These are phyloP conservation scores for Oophaga pumilio DNA, from an alignment of 2,113 vertebrate genomes.

Conservation along the genomic window DNA sequence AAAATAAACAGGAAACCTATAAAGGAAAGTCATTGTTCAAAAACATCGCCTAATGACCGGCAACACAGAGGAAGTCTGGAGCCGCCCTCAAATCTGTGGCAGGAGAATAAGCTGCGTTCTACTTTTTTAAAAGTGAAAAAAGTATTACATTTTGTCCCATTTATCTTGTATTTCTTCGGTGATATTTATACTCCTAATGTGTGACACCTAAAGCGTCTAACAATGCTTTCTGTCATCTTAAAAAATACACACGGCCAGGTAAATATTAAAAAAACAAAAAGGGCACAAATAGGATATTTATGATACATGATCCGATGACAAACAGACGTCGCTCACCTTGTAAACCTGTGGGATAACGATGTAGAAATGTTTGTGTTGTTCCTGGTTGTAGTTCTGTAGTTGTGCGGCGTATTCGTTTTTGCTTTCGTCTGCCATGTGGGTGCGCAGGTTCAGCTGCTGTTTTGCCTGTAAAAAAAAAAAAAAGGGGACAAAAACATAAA, in stretches of 20 bases:
- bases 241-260: background rate
- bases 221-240: background rate
- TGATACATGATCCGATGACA: background rate
- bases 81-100: background rate
- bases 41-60: conserved; percentile 6
- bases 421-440: conserved; percentile 93
- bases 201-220: background rate
- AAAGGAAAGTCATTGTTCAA: conserved; percentile 33
- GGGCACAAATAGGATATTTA: background rate
- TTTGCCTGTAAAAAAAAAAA: conserved; percentile 78
- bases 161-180: background rate
- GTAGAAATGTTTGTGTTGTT: conserved; percentile 97
- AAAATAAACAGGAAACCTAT: conserved; percentile 36
- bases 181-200: background rate
- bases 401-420: conserved; percentile 98
- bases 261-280: background rate
- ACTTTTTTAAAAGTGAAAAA: background rate
- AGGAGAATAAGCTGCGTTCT: background rate
- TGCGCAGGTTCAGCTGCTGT: conserved; percentile 90
- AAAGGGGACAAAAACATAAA: background rate
- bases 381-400: conserved; percentile 92
- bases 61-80: background rate
- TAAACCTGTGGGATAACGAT: conserved; percentile 95
- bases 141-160: background rate
- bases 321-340: conserved; percentile 76